A percentile compares a stretch with the other conserved stretches of the same genome.
phyloP scores from a whole-genome alignment of 1,140 invertebrate genomes.

The Drosophila lini region DNA sequence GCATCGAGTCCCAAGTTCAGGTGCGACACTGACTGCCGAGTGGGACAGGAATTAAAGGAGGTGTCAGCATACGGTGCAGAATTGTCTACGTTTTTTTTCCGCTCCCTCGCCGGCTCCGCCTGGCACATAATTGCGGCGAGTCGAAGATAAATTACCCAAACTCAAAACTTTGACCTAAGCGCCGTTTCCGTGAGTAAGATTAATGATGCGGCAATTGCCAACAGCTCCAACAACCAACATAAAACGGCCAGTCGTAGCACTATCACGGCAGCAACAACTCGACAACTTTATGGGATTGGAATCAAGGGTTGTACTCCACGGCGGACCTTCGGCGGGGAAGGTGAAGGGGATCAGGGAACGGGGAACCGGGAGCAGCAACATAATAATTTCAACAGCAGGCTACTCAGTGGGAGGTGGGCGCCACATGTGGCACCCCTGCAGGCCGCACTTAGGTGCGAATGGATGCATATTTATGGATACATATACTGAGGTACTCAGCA shows the following conservation, averaged over 20 bases:
- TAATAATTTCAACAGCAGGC: slow-evolving; percentile 75
- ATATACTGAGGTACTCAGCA: slow-evolving; percentile 58
- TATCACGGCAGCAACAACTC: slow-evolving; percentile 70
- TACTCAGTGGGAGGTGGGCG: slow-evolving; percentile 23
- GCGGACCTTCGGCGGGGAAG: background rate
- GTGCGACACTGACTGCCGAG: slow-evolving; percentile 34
- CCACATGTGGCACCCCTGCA: slow-evolving; percentile 62
- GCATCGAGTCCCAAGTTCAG: slow-evolving; percentile 45
- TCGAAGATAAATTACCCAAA: slow-evolving; percentile 80
- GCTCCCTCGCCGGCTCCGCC: slow-evolving; percentile 3
- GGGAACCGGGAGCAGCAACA: slow-evolving; percentile 46
- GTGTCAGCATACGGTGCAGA: slow-evolving; percentile 32
- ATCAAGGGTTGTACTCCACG: slow-evolving; percentile 65
- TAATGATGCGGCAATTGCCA: slow-evolving; percentile 82
- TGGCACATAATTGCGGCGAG: slow-evolving; percentile 77
- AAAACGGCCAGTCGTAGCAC: slow-evolving; percentile 59
- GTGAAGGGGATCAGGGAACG: background rate
- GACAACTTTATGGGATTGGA: slow-evolving; percentile 81
- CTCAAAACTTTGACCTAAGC: slow-evolving; percentile 82
- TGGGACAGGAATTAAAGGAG: slow-evolving; percentile 37
- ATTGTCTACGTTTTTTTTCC: slow-evolving; percentile 25
- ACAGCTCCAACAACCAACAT: slow-evolving; percentile 52
- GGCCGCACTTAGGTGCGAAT: slow-evolving; percentile 67
- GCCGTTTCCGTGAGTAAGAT: slow-evolving; percentile 81
- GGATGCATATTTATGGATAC: slow-evolving; percentile 77